Evolutionary conservation across 2,113 vertebrate genomes (phyloP).

Genomic region (Diphyllodes magnificus): DNA sequence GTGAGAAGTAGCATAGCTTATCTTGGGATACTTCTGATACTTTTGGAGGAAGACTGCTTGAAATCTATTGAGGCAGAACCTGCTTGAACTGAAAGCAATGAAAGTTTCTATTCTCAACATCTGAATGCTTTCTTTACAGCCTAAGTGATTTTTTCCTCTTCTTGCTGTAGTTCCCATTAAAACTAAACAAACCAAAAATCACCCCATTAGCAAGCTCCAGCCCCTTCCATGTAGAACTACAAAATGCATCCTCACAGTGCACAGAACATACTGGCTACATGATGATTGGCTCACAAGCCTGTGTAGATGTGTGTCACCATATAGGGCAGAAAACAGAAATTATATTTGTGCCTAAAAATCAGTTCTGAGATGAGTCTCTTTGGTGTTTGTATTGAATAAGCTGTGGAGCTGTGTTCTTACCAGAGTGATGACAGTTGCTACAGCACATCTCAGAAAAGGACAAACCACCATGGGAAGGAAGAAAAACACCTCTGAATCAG

Average conservation of each 20-base stretch:
- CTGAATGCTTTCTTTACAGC: background rate
- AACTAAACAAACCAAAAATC: background rate
- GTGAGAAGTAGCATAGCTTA: background rate
- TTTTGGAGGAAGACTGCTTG: background rate
- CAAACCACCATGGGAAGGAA: background rate
- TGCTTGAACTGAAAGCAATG: background rate
- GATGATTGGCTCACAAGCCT: background rate
- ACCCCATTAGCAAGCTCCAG: background rate
- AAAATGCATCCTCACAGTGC: background rate
- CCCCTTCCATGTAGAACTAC: background rate
- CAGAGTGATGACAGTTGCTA: background rate
- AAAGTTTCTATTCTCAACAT: background rate
- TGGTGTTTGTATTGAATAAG: background rate
- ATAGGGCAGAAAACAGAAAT: background rate
- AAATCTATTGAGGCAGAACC: background rate
- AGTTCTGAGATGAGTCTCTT: background rate
- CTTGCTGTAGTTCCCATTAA: background rate
- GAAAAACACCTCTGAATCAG: conserved; percentile 9
- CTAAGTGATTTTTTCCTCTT: background rate
- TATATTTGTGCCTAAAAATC: background rate
- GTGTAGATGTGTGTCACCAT: background rate
- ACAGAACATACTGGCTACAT: background rate
- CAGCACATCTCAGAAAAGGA: conserved; percentile 2
- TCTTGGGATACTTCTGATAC: background rate
- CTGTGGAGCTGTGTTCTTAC: background rate